Base-by-base conservation (phyloP, 2,797 vertebrate genomes). In the Novumbra hubbsi region DNA sequence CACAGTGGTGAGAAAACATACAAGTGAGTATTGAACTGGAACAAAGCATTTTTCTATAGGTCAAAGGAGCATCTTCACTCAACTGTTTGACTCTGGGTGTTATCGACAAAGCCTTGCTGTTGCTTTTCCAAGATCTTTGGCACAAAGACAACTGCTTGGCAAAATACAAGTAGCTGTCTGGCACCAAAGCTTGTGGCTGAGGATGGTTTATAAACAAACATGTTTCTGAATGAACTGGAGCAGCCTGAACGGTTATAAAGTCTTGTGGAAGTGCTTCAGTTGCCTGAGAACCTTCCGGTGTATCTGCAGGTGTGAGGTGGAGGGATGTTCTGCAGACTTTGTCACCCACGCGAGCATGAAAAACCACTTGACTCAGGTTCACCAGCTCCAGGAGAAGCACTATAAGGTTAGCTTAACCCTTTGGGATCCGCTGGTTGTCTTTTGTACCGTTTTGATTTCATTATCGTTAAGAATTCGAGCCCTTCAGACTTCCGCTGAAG, bases 1-100 rank as follows among this genome's bases (percentile, higher is more conserved):
- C 98, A 98, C 86, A 95, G 92, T 0, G 94, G 94, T 5, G 94
- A 96, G 34, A 97, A 94, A 70, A 93, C 92, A 0, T 95, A 95
- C 82, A 80, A 83, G 97, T 97, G 90, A 96, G 94, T 30, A 1
- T 52, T 3, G 21, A 68, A 27, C 11, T 21, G 19, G 12, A n/a
- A 24, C 38, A 6, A n/a, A 70, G 7, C 28, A 32, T 28, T 28
- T 15, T 19, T 6, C 5, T 32, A 32, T 32, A 32, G 62, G 27
- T 27, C 14, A 32, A 32, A 17, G 28, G 14, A 17, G 17, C 41
- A 6, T 17, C 63, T 30, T 30, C 63, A 65, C 17, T 28, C 11
- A 45, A 0, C 68, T 34, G 3, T 48, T 17, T 50, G 15, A 64
- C 4, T 12, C 21, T 30, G 50, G 55, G 24, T 24, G 41, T 6